Evolutionary conservation across 2,797 vertebrate genomes (phyloP), one percentile per base, ranked within the genome.

Genomic region (Peromyscus nudipes): DNA sequence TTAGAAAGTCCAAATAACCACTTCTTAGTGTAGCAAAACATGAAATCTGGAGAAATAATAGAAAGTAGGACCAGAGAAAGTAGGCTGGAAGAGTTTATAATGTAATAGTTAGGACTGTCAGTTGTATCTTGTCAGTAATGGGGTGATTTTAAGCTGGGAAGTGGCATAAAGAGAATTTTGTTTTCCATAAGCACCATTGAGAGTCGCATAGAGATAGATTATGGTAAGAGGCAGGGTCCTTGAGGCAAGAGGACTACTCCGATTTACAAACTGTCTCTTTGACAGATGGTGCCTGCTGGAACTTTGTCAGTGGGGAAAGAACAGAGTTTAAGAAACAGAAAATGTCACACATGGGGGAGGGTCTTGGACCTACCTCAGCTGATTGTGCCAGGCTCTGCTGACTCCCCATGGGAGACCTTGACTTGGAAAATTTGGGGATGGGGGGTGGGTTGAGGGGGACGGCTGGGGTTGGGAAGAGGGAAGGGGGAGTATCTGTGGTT

Each of bases 101-200:
- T 84, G 6, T n/a, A 73, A 21, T 81, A 84, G 5, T 82, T 79
- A 37, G 21, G 17, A 46, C 87, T 64, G 79, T 69, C 29, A 6
- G 7, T 94, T 80, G 40, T 84, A 91, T 82, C 52, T 37, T 76
- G 0, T 64, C 49, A 6, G 77, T 76, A 83, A 77, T 73, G 57
- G 3, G n/a, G 43, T 65, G 81, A 4, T 88, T 92, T 94, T 88
- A 91, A 94, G 57, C 90, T 57, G 4, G 17, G 90, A 92, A 89
- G 17, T 71, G 16, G 27, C 71, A 92, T 83, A 71, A 80, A 89
- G 67, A 80, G 34, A 81, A 89, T 97, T 96, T 96, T 52, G 52
- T 69, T 90, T 95, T 90, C 40, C 69, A 88, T 87, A 87, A 49
- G 55, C 16, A 25, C 46, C 8, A 94, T 55, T 65, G 46, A 94